Evolutionary conservation across 2,888 invertebrate species (phyloP), one percentile per base, ranked within the genome.

Genomic region (Papilio protenor): DNA sequence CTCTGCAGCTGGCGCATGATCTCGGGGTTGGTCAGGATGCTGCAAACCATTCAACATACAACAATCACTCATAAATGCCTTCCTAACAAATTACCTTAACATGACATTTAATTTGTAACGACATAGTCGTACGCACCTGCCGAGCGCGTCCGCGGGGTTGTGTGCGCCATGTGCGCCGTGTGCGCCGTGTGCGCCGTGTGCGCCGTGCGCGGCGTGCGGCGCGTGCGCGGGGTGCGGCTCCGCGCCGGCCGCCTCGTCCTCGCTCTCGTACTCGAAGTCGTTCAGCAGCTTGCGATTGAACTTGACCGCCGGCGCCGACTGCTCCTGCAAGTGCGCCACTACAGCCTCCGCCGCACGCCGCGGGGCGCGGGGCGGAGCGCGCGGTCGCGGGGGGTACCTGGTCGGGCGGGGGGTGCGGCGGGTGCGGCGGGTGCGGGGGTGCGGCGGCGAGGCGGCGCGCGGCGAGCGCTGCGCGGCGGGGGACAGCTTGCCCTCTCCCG

Each of bases 181-280:
- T 40, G 79, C 64, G 61, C 70, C 57, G 55, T 80, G 80, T 84
- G 83, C 5, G 82, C 57, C 33, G 33, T 33, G 33, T 4, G 47
- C 47, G 59, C 6, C 10, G 59, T 73, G 77, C 59, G 57, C 71
- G 52, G 75, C 70, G 82, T 82, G 85, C 21, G 77, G 79, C 12
- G 73, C 80, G 77, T 86, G 86, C 1, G 87, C 80, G 40, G 84
- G 83, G 75, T 85, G 83, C 5, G 82, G 83, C 45, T 89, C 91
- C 14, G 96, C 82, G 0, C 85, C 83, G 1, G 86, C 86, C 0
- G 97, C 97, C n/a, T 98, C 98, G 77, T 98, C 98, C 81, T 98
- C 98, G 83, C 98, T 98, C 77, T 97, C 98, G 88, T 98, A 98
- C 91, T 98, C 98, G 90, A 98, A 98, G 91, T 98, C 93, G 21